Evolutionary conservation across 2,888 invertebrate species (phyloP).

Genomic region (Alcis repandata): DNA sequence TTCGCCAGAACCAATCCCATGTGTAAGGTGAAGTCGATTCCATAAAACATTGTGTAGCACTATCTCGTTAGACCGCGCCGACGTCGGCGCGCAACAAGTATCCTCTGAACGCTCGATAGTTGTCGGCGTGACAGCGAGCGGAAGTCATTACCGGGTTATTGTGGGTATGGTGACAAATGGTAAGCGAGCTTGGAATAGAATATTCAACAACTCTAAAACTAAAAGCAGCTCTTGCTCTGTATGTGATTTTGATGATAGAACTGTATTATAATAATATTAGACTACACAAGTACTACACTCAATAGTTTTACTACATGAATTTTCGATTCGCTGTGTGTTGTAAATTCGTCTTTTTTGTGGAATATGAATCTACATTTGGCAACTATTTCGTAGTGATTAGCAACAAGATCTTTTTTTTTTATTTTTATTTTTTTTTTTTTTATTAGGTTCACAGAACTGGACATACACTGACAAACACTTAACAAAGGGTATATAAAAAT

Average conservation of each 20-base stretch:
- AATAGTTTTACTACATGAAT: too few species aligned
- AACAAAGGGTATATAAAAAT: too few species aligned
- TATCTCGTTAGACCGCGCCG: slow-evolving; percentile 52
- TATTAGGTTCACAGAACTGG: too few species aligned
- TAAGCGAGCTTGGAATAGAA: slow-evolving; percentile 35
- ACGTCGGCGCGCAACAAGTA: slow-evolving; percentile 45
- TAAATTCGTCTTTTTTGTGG: too few species aligned
- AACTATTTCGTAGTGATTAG: too few species aligned
- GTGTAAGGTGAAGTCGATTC: slow-evolving; percentile 47
- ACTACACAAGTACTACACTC: too few species aligned
- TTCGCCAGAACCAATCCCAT: slow-evolving; percentile 22
- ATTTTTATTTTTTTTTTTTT: too few species aligned
- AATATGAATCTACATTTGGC: too few species aligned
- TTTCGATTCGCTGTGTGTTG: too few species aligned
- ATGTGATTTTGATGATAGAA: slow-evolving; percentile 2
- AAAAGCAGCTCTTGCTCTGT: background rate
- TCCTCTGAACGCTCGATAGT: slow-evolving; percentile 24
- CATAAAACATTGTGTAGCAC: slow-evolving; percentile 54
- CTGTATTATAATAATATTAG: background rate
- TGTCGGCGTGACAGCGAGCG: slow-evolving; percentile 47
- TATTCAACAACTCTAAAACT: slow-evolving; percentile 5
- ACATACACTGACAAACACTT: too few species aligned
- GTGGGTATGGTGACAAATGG: slow-evolving; percentile 38
- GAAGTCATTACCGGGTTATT: slow-evolving; percentile 65
- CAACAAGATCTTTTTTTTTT: too few species aligned